phyloP scores from a whole-genome alignment of 2,113 vertebrate genomes.

The Alaudala cheleensis region DNA sequence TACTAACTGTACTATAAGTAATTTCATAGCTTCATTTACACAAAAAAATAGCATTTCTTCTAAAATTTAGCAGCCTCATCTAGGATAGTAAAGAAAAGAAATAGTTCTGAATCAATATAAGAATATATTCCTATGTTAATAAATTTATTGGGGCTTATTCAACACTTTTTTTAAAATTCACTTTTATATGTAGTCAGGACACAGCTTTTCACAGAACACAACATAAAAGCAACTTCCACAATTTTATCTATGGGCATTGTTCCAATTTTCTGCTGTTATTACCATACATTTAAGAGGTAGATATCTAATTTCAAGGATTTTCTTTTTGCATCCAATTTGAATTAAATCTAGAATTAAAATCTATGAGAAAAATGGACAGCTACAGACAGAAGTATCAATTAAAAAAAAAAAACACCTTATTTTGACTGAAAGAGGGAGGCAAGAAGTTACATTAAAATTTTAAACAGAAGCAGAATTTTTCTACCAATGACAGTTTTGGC shows the following conservation, averaged over 20 bases:
- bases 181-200: slow-evolving; percentile 16
- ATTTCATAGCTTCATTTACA: slow-evolving; percentile 27
- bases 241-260: background rate
- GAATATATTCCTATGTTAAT: background rate
- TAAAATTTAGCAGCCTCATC: slow-evolving; percentile 32
- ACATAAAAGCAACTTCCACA: background rate
- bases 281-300: slow-evolving; percentile 10
- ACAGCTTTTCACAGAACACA: background rate
- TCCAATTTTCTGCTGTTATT: background rate
- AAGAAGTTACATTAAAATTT: slow-evolving; percentile 63
- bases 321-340: slow-evolving; percentile 4
- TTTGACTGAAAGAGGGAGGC: slow-evolving; percentile 55
- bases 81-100: slow-evolving; percentile 9
- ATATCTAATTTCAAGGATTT: slow-evolving; percentile 28
- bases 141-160: slow-evolving; percentile 24
- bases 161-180: slow-evolving; percentile 3
- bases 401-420: background rate
- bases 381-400: background rate
- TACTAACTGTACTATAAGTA: slow-evolving; percentile 6
- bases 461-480: slow-evolving; percentile 68
- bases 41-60: slow-evolving; percentile 9
- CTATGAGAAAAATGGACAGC: background rate
- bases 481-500: slow-evolving; percentile 47
- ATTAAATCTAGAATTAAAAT: slow-evolving; percentile 11
- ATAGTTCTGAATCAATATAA: slow-evolving; percentile 23